Evolutionary conservation across 92 coral and sea anemone species (phyloP).

Genomic region (Paramuricea clavata): DNA sequence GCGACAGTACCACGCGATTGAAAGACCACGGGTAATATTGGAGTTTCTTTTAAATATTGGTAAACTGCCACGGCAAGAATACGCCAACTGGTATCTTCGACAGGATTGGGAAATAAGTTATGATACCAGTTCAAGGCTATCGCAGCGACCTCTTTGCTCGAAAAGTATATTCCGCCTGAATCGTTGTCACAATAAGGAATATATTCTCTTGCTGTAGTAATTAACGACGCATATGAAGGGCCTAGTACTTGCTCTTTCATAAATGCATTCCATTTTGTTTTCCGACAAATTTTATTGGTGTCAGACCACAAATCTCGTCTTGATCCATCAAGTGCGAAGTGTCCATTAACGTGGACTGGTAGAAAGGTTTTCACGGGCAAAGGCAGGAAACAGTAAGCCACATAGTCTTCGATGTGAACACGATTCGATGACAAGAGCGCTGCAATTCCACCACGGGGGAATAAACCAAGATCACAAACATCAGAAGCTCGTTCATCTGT

Average conservation of each 20-base stretch:
- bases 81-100: constrained; percentile 80
- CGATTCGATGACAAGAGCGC: constrained; percentile 63
- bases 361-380: constrained; percentile 86
- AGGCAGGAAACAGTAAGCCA: constrained; percentile 84
- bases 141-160: constrained; percentile 57
- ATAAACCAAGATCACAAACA: constrained; percentile 75
- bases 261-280: constrained; percentile 87
- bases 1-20: constrained; percentile 38
- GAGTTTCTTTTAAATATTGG: constrained; percentile 65
- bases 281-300: constrained; percentile 62
- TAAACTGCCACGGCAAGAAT: constrained; percentile 75
- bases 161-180: constrained; percentile 77
- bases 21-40: constrained; percentile 80
- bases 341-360: constrained; percentile 94
- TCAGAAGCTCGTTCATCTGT: constrained; percentile 66
- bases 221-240: constrained; percentile 83
- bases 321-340: constrained; percentile 84
- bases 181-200: constrained; percentile 64
- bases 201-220: constrained; percentile 67
- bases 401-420: constrained; percentile 10
- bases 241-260: constrained; percentile 78
- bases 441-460: constrained; percentile 87
- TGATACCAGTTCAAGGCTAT: constrained; percentile 88
- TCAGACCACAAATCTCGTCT: constrained; percentile 85
- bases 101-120: constrained; percentile 79